Percentiles rank a stretch among this genome's conserved stretches.
Conservation (phyloP, 2,113 vertebrate species). For the Colossoma macropomum region DNA sequence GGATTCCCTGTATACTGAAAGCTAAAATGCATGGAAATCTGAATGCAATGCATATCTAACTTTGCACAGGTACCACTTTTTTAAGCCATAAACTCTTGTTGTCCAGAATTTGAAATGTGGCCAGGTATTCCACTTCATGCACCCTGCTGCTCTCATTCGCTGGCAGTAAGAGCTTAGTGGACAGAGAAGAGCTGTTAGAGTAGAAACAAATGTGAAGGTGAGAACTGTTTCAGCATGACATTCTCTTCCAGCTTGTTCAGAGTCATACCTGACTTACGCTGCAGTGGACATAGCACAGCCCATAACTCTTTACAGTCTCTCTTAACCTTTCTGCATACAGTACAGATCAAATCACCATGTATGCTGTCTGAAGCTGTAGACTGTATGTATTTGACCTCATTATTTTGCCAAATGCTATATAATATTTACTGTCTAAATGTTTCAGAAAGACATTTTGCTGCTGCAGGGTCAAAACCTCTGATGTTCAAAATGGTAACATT, state of each 20-base stretch:
- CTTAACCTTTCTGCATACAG: no score
- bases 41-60: neutral
- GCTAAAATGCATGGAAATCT: neutral
- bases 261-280: neutral
- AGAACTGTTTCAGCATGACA: neutral
- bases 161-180: neutral
- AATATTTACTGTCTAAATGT: no score
- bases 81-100: neutral
- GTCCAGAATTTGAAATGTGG: neutral
- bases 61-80: neutral
- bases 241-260: neutral
- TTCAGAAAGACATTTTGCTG: no score
- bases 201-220: neutral
- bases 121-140: neutral
- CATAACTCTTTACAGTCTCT: neutral
- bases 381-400: no score
- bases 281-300: neutral
- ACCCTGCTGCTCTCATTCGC: neutral
- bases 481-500: no score
- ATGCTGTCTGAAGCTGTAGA: no score
- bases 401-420: no score
- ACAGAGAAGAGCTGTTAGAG: neutral
- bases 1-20: neutral
- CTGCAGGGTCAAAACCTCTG: no score
- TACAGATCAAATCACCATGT: no score